These are phyloP conservation scores for Neolamprologus devosi DNA, from an alignment of 2,113 vertebrate genomes.

Conservation along the genomic window DNA sequence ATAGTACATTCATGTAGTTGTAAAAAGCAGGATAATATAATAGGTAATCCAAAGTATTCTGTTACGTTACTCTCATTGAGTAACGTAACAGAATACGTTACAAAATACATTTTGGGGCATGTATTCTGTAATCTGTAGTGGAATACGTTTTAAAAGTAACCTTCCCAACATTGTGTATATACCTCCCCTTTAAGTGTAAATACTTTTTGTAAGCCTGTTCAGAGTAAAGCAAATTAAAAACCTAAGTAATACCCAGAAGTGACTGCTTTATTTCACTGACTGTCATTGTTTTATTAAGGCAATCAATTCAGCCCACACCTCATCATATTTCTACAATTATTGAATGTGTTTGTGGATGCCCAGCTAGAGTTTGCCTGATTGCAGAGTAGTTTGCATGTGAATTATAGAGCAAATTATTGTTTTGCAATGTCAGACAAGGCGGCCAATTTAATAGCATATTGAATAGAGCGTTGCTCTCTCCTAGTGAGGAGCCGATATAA, in stretches of 20 bases:
- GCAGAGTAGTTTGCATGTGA: conserved; percentile 11
- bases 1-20: neutral
- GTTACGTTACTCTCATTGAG: neutral
- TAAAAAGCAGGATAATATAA: neutral
- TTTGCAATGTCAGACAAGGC: neutral
- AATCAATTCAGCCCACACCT: neutral
- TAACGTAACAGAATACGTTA: neutral
- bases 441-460: neutral
- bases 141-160: neutral
- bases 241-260: neutral
- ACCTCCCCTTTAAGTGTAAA: neutral
- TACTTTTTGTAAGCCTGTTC: neutral
- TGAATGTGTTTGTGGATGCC: neutral
- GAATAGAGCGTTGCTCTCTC: neutral
- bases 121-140: neutral
- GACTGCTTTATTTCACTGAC: neutral
- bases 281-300: conserved; percentile 8
- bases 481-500: neutral
- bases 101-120: neutral
- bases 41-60: neutral
- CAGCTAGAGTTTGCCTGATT: conserved; percentile 1
- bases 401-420: conserved; percentile 29
- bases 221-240: neutral
- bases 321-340: neutral
- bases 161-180: neutral